Evolutionary conservation across 1,140 invertebrate species (phyloP).

Genomic region (Nautilus pompilius): DNA sequence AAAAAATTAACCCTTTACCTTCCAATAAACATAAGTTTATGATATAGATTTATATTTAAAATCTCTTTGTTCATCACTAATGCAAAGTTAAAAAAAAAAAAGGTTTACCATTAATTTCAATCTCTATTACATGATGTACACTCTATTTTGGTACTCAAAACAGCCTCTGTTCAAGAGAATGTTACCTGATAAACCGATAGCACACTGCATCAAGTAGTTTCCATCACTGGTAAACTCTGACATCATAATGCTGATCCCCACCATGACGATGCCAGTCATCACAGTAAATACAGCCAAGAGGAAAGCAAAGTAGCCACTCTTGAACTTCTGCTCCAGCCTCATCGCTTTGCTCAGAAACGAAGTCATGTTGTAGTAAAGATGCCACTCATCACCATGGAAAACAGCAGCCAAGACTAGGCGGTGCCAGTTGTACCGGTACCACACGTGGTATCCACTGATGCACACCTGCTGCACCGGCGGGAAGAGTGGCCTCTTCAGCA

Average conservation of each 20-base stretch:
- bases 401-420: constrained; percentile 64
- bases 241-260: constrained; percentile 52
- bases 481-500: constrained; percentile 11
- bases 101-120: no score
- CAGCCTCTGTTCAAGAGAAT: neutral
- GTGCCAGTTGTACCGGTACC: constrained; percentile 60
- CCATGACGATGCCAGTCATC: constrained; percentile 61
- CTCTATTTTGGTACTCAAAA: no score
- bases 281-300: constrained; percentile 61
- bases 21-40: no score
- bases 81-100: no score
- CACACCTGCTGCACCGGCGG: constrained; percentile 59
- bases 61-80: no score
- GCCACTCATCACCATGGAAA: constrained; percentile 70
- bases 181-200: constrained; percentile 68
- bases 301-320: constrained; percentile 61
- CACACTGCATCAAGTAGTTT: constrained; percentile 61
- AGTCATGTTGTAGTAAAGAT: constrained; percentile 74
- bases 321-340: constrained; percentile 60
- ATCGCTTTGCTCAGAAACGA: constrained; percentile 68
- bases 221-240: constrained; percentile 34
- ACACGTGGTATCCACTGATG: constrained; percentile 61
- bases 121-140: no score
- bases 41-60: no score
- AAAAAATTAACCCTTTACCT: no score